Percentiles rank a stretch among this genome's conserved stretches.
phyloP scores from a whole-genome alignment of 2,888 invertebrate genomes.

The Perizoma flavofasciatum region DNA sequence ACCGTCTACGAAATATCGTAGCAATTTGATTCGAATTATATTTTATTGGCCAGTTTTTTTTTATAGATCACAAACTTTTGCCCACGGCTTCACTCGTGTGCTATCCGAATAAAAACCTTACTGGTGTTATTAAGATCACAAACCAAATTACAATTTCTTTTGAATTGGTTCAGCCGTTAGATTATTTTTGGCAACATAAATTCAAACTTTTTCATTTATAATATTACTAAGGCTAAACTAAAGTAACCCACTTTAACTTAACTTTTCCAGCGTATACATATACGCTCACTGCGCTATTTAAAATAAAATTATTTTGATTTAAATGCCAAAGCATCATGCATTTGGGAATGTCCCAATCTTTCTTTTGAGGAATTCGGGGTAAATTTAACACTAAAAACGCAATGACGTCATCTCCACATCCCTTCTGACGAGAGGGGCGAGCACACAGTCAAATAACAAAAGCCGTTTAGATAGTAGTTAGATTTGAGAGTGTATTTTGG shows the following conservation, averaged over 20 bases:
- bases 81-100: too few species aligned
- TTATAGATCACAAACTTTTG: neutral
- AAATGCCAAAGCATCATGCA: constrained; percentile 14
- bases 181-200: too few species aligned
- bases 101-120: too few species aligned
- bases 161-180: too few species aligned
- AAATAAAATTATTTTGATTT: neutral
- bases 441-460: constrained; percentile 18
- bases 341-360: constrained; percentile 36
- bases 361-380: constrained; percentile 39
- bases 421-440: constrained; percentile 20
- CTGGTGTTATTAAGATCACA: too few species aligned
- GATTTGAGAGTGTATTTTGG: constrained; percentile 7
- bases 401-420: constrained; percentile 43
- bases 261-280: too few species aligned
- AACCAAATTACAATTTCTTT: too few species aligned
- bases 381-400: constrained; percentile 30
- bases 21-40: too few species aligned
- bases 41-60: neutral
- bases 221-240: too few species aligned
- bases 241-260: too few species aligned
- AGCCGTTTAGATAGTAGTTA: constrained; percentile 25
- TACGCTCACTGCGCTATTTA: too few species aligned
- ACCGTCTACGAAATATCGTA: constrained; percentile 22
- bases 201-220: too few species aligned